Percentiles rank a stretch among this genome's conserved stretches.
These are phyloP conservation scores for Rhogogaster chlorosoma DNA, from an alignment of 2,888 invertebrate genomes.

Conservation along the genomic window DNA sequence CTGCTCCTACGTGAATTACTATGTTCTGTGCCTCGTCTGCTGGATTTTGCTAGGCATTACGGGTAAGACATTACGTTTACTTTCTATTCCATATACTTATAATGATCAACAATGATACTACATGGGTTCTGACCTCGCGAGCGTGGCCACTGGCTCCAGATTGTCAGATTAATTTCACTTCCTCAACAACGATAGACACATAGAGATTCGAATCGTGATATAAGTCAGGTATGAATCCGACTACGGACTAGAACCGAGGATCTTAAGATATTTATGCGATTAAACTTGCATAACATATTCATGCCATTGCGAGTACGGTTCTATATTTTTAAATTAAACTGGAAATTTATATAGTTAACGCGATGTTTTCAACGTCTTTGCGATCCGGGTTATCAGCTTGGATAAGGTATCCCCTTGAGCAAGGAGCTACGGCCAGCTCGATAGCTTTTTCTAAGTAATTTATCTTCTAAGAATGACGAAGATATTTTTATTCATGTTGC, in stretches of 20 bases:
- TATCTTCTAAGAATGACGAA: not conserved
- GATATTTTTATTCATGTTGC: not conserved
- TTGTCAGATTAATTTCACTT: not conserved
- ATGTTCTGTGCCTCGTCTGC: conserved; percentile 77
- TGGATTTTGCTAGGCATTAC: conserved; percentile 76
- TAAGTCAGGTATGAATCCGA: not conserved
- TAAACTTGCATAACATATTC: too few species aligned
- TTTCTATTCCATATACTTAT: not conserved
- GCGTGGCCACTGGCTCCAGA: not conserved
- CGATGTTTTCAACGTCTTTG: not conserved
- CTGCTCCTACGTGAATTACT: conserved; percentile 76
- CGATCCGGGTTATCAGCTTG: not conserved
- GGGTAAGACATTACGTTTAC: conserved; percentile 69
- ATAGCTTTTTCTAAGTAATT: not conserved
- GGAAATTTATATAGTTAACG: not conserved
- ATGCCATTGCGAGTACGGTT: not conserved
- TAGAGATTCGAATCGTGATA: not conserved
- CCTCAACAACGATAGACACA: not conserved
- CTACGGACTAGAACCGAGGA: not conserved
- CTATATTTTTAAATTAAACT: not conserved
- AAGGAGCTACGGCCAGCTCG: not conserved
- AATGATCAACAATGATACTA: not conserved
- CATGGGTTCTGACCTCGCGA: not conserved
- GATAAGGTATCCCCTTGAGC: not conserved
- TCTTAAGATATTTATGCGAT: not conserved